Percentiles rank a stretch among this genome's conserved stretches.
Conservation (phyloP, 2,113 vertebrate species). For the Pseudorhombus dupliciocellatus region DNA sequence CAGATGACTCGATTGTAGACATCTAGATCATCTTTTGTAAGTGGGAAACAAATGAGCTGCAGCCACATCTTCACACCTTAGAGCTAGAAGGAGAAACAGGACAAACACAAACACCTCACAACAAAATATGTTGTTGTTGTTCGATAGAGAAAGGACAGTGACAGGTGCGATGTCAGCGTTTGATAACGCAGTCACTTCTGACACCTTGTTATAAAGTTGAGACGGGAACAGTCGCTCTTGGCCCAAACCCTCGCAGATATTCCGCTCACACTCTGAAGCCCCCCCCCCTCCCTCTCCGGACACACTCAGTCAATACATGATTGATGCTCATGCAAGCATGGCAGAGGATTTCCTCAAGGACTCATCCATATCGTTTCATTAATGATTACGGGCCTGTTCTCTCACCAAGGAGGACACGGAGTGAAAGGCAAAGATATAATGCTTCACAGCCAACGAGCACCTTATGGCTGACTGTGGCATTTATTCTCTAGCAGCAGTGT, state of each 20-base stretch:
- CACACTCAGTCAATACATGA: slow-evolving; percentile 49
- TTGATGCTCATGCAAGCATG: slow-evolving; percentile 39
- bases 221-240: not conserved
- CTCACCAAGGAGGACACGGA: slow-evolving; percentile 30
- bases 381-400: slow-evolving; percentile 42
- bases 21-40: not conserved
- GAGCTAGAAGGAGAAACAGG: not conserved
- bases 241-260: slow-evolving; percentile 28
- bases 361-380: slow-evolving; percentile 59
- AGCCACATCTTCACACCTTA: slow-evolving; percentile 1
- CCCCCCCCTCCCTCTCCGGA: slow-evolving; percentile 10
- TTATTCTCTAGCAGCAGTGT: slow-evolving; percentile 25
- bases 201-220: slow-evolving; percentile 35
- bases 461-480: slow-evolving; percentile 49
- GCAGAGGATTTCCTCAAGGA: slow-evolving; percentile 46
- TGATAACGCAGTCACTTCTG: not conserved
- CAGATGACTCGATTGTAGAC: too few relatives aligned
- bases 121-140: not conserved
- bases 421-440: slow-evolving; percentile 43
- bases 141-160: not conserved
- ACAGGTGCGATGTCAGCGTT: not conserved
- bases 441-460: slow-evolving; percentile 32
- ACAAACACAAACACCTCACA: slow-evolving; percentile 1
- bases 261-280: slow-evolving; percentile 4
- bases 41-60: slow-evolving; percentile 32